phyloP scores from a whole-genome alignment of 1,140 invertebrate genomes.

The Brachionus manjavacas region DNA sequence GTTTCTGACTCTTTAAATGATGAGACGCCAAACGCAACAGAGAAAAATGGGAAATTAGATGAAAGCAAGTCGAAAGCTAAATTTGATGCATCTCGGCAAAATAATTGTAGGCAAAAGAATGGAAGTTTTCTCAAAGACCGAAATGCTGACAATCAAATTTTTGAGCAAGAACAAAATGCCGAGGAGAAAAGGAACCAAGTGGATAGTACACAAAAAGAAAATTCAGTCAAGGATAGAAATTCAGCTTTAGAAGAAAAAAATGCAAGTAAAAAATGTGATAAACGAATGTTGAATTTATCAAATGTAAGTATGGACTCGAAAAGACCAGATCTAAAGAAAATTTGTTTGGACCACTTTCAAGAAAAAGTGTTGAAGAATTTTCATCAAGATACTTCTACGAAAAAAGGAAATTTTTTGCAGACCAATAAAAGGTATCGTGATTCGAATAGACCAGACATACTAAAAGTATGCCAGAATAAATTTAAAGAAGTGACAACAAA shows the following conservation, averaged over 20 bases:
- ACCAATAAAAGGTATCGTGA: neutral
- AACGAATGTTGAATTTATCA: neutral
- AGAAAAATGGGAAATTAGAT: neutral
- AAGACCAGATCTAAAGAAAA: neutral
- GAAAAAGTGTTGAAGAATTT: neutral
- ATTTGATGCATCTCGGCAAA: too few relatives aligned
- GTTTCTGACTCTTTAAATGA: neutral
- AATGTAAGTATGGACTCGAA: neutral
- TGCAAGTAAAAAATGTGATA: neutral
- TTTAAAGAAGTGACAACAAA: neutral
- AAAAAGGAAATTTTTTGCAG: neutral
- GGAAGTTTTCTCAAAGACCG: too few relatives aligned
- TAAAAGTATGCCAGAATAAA: neutral
- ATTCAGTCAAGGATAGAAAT: neutral
- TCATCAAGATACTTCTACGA: neutral
- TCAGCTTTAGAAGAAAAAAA: neutral
- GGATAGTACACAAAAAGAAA: neutral
- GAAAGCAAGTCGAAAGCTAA: neutral
- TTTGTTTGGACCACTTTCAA: neutral
- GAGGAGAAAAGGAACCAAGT: neutral
- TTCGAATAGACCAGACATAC: neutral
- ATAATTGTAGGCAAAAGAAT: too few relatives aligned
- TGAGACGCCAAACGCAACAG: neutral
- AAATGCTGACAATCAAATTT: neutral
- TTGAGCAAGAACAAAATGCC: too few relatives aligned